Evolutionary conservation across 2,888 invertebrate species (phyloP).

Genomic region (Strigamia transsilvanica): DNA sequence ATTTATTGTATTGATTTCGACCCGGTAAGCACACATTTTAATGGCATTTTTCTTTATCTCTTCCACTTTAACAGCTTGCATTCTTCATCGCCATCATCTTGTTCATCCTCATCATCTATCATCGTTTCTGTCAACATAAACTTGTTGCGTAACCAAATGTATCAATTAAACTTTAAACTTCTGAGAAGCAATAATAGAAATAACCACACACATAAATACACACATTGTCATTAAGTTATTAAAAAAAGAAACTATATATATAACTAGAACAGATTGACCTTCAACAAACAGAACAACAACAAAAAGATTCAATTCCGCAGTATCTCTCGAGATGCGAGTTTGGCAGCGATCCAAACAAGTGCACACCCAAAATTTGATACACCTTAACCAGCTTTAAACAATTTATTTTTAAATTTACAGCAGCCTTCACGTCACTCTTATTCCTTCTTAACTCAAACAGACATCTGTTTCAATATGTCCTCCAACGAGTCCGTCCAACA

Average conservation of each 20-base stretch:
- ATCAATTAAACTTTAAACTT: slow-evolving; percentile 1
- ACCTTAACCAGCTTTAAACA: slow-evolving; percentile 33
- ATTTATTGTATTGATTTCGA: neutral
- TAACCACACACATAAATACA: neutral
- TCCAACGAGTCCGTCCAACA: neutral
- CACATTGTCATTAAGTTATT: neutral
- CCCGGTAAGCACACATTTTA: neutral
- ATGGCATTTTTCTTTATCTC: neutral
- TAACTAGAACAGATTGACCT: slow-evolving; percentile 1
- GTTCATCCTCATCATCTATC: slow-evolving; percentile 22
- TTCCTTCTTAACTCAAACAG: neutral
- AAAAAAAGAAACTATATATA: slow-evolving; percentile 3
- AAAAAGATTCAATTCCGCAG: slow-evolving; percentile 14
- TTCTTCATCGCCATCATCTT: slow-evolving; percentile 29
- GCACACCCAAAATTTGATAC: slow-evolving; percentile 48
- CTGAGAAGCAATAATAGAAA: neutral
- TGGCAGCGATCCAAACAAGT: slow-evolving; percentile 7
- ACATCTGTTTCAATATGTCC: slow-evolving; percentile 23
- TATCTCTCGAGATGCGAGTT: slow-evolving; percentile 12
- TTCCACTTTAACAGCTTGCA: neutral
- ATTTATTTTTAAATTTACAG: slow-evolving; percentile 34
- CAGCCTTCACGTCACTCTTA: slow-evolving; percentile 2
- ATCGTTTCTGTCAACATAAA: slow-evolving; percentile 10
- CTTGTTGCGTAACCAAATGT: neutral
- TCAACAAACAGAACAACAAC: slow-evolving; percentile 26